A percentile compares a stretch with the other conserved stretches of the same genome.
phyloP scores from a whole-genome alignment of 2,797 vertebrate species.

The Scomberomorus guttatus region DNA sequence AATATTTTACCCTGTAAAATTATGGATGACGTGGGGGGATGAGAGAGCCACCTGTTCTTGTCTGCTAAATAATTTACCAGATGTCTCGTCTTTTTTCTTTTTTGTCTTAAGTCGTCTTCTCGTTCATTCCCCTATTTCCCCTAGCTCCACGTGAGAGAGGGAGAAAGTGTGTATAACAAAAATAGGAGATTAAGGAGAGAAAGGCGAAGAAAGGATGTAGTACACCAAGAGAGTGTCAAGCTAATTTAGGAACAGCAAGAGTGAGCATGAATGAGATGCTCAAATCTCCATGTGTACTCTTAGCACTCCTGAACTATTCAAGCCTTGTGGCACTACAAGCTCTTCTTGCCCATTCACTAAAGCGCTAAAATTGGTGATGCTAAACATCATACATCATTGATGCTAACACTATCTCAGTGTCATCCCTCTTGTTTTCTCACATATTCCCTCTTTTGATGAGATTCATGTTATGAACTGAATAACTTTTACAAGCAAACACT shows the following conservation, averaged over 20 bases:
- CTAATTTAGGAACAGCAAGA: conserved; percentile 43
- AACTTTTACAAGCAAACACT: neutral
- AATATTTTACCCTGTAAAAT: conserved; percentile 76
- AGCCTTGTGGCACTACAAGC: conserved; percentile 9
- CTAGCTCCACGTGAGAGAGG: conserved; percentile 5
- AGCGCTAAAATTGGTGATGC: conserved; percentile 1
- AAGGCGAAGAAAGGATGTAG: conserved; percentile 8
- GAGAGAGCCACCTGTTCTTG: conserved; percentile 73
- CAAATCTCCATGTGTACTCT: neutral
- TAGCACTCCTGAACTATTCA: conserved; percentile 1
- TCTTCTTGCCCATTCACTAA: conserved; percentile 4
- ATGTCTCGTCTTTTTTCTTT: conserved; percentile 56
- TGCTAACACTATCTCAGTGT: conserved; percentile 8
- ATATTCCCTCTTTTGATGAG: neutral
- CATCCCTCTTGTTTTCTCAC: conserved; percentile 14
- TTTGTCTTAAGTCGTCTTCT: conserved; percentile 27
- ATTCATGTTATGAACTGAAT: neutral
- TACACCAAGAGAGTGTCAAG: conserved; percentile 1
- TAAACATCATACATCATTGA: conserved; percentile 39
- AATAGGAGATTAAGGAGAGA: conserved; percentile 23
- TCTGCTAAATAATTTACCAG: conserved; percentile 68
- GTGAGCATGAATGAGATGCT: conserved; percentile 28
- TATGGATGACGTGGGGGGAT: conserved; percentile 62
- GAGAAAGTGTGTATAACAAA: conserved; percentile 18
- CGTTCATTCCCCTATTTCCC: conserved; percentile 42